Conservation (phyloP, 2,113 vertebrate species). For the Microcebus jonahi region DNA sequence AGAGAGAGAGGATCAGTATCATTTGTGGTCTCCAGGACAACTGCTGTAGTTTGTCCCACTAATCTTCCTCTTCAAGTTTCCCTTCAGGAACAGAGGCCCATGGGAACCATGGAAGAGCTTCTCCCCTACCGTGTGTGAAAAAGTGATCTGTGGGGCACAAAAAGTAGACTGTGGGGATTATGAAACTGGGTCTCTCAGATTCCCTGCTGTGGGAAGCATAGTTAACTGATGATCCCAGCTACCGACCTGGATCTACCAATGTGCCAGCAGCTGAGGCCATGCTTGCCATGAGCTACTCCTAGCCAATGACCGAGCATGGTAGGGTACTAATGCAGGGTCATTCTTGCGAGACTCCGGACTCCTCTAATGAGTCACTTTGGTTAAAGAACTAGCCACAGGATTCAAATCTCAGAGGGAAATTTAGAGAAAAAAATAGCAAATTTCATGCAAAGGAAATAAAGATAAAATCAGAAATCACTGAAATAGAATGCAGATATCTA, state of each 20-base stretch:
- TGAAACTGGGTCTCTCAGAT: neutral
- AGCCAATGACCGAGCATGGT: neutral
- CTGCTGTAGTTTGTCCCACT: neutral
- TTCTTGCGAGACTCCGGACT: neutral
- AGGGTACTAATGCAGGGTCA: neutral
- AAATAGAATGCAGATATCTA: neutral
- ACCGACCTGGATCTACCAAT: neutral
- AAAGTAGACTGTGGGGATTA: neutral
- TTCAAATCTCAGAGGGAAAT: neutral
- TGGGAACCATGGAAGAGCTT: neutral
- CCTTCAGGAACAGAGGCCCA: neutral
- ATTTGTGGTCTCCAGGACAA: neutral
- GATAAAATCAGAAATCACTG: slow-evolving; percentile 33
- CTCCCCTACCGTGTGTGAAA: neutral
- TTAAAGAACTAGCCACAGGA: neutral
- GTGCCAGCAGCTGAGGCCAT: neutral
- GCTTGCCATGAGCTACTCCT: neutral
- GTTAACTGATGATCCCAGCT: neutral
- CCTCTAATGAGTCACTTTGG: neutral
- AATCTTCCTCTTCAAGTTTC: slow-evolving; percentile 25
- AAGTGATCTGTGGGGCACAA: neutral
- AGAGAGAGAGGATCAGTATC: neutral
- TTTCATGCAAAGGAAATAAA: slow-evolving; percentile 18
- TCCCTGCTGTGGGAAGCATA: neutral
- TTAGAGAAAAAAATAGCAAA: neutral